phyloP scores from a whole-genome alignment of 2,113 vertebrate species.

The Morone chrysops region DNA sequence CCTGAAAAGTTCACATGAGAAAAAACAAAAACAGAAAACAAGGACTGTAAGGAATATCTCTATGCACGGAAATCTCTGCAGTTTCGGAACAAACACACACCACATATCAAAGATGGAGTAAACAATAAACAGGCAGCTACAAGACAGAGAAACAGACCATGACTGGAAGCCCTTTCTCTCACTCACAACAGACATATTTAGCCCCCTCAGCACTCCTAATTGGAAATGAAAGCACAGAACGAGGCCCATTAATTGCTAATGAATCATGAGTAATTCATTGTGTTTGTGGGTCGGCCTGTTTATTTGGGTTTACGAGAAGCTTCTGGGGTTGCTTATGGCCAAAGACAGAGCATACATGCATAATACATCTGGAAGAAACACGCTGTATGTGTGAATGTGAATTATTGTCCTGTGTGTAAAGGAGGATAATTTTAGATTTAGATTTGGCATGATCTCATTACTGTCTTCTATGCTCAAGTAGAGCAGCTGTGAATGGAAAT shows the following conservation, averaged over 20 bases:
- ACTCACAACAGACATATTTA: slow-evolving; percentile 78
- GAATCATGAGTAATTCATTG: slow-evolving; percentile 88
- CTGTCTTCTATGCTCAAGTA: slow-evolving; percentile 46
- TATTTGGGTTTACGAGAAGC: slow-evolving; percentile 80
- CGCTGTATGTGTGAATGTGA: slow-evolving; percentile 60
- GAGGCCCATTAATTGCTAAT: slow-evolving; percentile 86
- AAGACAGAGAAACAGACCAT: slow-evolving; percentile 67
- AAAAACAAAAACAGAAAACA: slow-evolving; percentile 18
- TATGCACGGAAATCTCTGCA: slow-evolving; percentile 15
- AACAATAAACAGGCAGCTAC: slow-evolving; percentile 69
- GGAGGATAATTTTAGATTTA: slow-evolving; percentile 69
- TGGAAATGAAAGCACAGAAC: slow-evolving; percentile 85
- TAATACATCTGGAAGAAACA: slow-evolving; percentile 77
- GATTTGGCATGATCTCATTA: slow-evolving; percentile 68
- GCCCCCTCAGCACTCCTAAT: slow-evolving; percentile 81
- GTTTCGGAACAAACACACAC: slow-evolving; percentile 22
- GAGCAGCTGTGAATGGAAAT: slow-evolving; percentile 58
- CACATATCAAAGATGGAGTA: slow-evolving; percentile 46
- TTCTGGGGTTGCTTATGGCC: slow-evolving; percentile 78
- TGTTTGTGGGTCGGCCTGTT: slow-evolving; percentile 84
- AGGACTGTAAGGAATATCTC: neutral
- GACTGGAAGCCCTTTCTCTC: slow-evolving; percentile 70
- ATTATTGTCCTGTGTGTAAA: slow-evolving; percentile 68
- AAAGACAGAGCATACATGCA: slow-evolving; percentile 78
- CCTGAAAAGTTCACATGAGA: slow-evolving; percentile 20